Base-by-base conservation (phyloP, 2,113 vertebrate genomes). In the Chaenocephalus aceratus region DNA sequence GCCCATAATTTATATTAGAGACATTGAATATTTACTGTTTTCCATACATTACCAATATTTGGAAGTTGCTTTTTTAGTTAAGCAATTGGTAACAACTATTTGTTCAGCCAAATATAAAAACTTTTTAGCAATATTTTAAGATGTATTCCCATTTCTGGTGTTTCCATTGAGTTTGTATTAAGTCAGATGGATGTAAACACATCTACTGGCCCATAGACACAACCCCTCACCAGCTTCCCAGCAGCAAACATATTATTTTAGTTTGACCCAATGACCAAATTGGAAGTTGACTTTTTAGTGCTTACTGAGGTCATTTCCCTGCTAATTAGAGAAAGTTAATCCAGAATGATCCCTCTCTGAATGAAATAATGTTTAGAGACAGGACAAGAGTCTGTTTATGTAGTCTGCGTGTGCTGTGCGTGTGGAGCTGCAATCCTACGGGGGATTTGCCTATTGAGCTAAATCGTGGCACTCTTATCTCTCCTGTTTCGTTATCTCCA, bases 391-490 rank as follows among this genome's bases (percentile, higher is more conserved):
- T 79, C 80, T 73, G 26, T 79, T 89, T 63, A 53, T 79, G 83
- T 62, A 15, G 72, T 1, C 60, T 91, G 89, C 87, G 80, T 93
- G 93, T 92, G 92, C 91, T 90, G 84, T 95, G 90, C 90, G 93
- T 94, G 94, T 94, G 92, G 90, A 94, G 84, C 60, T 82, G 84
- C 90, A 57, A 63, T 70, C 89, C 92, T 72, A 72, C 64, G 45
- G 93, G 93, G 94, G 90, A 91, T 93, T 86, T 78, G 77, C 59
- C 76, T 67, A 63, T 82, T 88, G 74, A 86, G 88, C 89, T 81
- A 89, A 94, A 94, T 92, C 80, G 57, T 90, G 88, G 75, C 80
- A 45, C 72, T 72, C 89, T 93, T 93, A 95, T 95, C 94, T 75
- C 79, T 56, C 66, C 62, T 34, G 62, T 73, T 73, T 76, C 23